Conservation (phyloP, 2,888 invertebrate genomes). For the Seladonia tumulorum region DNA sequence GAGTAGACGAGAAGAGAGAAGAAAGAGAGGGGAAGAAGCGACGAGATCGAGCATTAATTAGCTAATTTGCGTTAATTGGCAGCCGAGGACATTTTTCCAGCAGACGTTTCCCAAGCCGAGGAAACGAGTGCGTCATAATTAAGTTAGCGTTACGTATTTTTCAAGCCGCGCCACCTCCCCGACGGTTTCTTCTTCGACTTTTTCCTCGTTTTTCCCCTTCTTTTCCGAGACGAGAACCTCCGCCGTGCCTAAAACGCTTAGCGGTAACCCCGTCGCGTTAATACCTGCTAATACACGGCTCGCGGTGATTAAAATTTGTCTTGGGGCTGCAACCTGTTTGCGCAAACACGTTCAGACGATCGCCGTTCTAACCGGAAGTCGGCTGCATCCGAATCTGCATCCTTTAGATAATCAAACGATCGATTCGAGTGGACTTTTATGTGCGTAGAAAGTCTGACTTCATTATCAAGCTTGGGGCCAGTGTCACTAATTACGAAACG, state of each 20-base stretch:
- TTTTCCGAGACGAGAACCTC: slow-evolving; percentile 9
- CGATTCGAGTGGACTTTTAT: no score
- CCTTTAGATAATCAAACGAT: no score
- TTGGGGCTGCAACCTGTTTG: neutral
- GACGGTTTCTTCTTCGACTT: slow-evolving; percentile 19
- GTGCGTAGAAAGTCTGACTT: no score
- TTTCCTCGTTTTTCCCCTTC: slow-evolving; percentile 33
- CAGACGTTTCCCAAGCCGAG: slow-evolving; percentile 81
- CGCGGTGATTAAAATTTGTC: slow-evolving; percentile 38
- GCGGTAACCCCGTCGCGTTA: slow-evolving; percentile 32
- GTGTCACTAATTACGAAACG: no score
- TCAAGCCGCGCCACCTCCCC: slow-evolving; percentile 41
- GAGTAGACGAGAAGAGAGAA: neutral
- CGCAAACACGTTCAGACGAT: neutral
- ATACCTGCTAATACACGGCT: slow-evolving; percentile 42
- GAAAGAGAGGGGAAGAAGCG: neutral
- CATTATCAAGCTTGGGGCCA: no score
- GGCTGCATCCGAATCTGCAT: no score
- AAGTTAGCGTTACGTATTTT: slow-evolving; percentile 81
- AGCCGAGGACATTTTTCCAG: slow-evolving; percentile 81
- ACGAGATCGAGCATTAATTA: slow-evolving; percentile 81
- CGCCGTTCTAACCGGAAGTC: neutral
- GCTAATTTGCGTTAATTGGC: slow-evolving; percentile 83
- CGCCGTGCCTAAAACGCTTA: slow-evolving; percentile 10
- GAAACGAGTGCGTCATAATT: slow-evolving; percentile 84